Base-by-base conservation (phyloP, 2,113 vertebrate species). In the Halcyon malimbica region DNA sequence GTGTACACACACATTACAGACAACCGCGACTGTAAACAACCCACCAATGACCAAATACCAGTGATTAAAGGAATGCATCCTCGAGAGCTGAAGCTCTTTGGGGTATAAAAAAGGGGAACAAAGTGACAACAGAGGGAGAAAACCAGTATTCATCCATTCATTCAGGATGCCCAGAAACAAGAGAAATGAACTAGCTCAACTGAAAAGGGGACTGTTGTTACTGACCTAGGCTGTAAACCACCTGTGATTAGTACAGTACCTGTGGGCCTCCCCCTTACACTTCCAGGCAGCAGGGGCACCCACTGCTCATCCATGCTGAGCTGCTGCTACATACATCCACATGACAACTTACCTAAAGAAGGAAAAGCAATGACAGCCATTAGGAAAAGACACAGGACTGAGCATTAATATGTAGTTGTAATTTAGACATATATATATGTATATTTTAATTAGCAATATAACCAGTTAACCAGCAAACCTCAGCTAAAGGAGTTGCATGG, bases 241-340 rank as follows among this genome's bases (percentile, higher is more conserved):
- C 8, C 6, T 50, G 26, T 41, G 9, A 60, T 51, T 23, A 33
- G 10, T 19, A 15, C 24, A 74, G 24, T 23, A 46, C 6, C 21
- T 62, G 16, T 46, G 12, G 31, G 18, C 2, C 8, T 74, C 11
- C 20, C 15, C 3, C 8, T 68, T 33, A 35, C 4, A n/a, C 0
- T 0, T 9, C 24, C 42, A 37, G 28, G 51, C 41, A 71, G 7
- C 41, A 56, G 6, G n/a, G 51, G 13, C 24, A 87, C 23, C 3
- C 2, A 33, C 2, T 3, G 23, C 37, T 73, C 21, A 25, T 64
- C 31, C 17, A 7, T 0, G 1, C 37, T 48, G 42, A 83, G 17
- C 14, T 59, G 39, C 37, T 39, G 50, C 17, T 33, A 41, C 31
- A 13, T 42, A 5, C 29, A 20, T 11, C 21, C 19, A 68, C 1